Base-by-base conservation (phyloP, 2,113 vertebrate genomes). In the Lontra canadensis region DNA sequence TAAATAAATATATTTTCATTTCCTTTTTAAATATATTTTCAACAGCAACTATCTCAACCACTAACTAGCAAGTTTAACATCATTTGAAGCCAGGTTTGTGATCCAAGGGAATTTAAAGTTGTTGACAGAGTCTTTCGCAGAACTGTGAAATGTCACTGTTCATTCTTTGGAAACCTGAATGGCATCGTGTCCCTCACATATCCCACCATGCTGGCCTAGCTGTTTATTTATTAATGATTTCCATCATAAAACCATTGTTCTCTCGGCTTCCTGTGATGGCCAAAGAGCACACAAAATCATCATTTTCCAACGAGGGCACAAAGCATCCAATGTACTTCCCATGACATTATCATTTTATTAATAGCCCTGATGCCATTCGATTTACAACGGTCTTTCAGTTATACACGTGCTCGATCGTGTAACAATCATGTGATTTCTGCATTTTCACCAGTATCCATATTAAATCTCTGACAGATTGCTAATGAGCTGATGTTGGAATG, bases 391-490 rank as follows among this genome's bases (percentile, higher is more conserved):
- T 92, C 97, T 98, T 98, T 3, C 69, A 96, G 93, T 97, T 94
- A 97, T 97, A 98, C 95, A 95, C 88, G 74, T 84, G 93, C 92
- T 74, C 14, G 52, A 84, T 97, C 47, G 3, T 25, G 73, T 96
- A 90, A 90, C 89, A 92, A 87, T 97, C 95, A 57, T 81, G 94
- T 92, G 97, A 88, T 98, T 98, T 95, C 98, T 98, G 96, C 96
- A 98, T 98, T 99, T 98, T 98, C 98, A 98, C 92, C 96, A 98
- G 98, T 97, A 97, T 96, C 98, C 98, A 98, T 98, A 99, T 98
- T 99, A 98, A 98, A 98, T 98, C 98, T 98, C 98, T 99, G 99
- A 99, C 99, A 99, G 99, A 99, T 99, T 99, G 99, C 99, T 99
- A 99, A 99, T 99, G 99, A 99, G 98, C 98, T 98, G 98, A 98